phyloP scores from a whole-genome alignment of 2,888 invertebrate species.

The Venustoraphidia nigricollis region DNA sequence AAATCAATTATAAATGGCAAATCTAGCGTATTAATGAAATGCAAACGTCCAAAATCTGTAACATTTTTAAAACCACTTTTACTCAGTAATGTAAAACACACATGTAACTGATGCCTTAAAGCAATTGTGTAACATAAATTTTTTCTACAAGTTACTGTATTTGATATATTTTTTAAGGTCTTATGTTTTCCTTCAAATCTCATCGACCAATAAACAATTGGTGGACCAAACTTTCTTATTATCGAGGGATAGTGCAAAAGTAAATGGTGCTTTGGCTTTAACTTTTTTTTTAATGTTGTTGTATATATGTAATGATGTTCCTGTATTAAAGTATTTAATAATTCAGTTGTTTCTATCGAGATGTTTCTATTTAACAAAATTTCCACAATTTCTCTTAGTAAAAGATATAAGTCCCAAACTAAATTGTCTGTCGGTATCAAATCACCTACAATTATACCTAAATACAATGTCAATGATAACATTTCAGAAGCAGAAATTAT shows the following conservation, averaged over 20 bases:
- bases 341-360: conserved; percentile 1
- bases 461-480: conserved; percentile 8
- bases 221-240: conserved; percentile 11
- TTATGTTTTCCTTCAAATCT: conserved; percentile 12
- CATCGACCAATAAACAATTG: conserved; percentile 10
- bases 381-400: conserved; percentile 9
- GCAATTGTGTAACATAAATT: conserved; percentile 8
- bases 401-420: conserved; percentile 8
- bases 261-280: conserved; percentile 13
- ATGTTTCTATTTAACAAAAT: conserved; percentile 5
- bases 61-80: conserved; percentile 5
- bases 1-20: too few species aligned
- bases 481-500: conserved; percentile 8
- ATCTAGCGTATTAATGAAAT: too few species aligned
- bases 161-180: conserved; percentile 9
- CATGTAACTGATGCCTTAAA: conserved; percentile 2
- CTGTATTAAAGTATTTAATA: conserved; percentile 9
- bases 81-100: conserved; percentile 3
- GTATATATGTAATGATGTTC: conserved; percentile 10
- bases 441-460: conserved; percentile 8
- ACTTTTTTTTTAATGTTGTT: conserved; percentile 6
- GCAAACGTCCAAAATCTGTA: conserved; percentile 1
- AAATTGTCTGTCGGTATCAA: conserved; percentile 4
- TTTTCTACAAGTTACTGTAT: conserved; percentile 8
- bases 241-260: conserved; percentile 12